These are phyloP conservation scores for Mayetiola destructor DNA, from an alignment of 2,888 invertebrate genomes.

Conservation along the genomic window DNA sequence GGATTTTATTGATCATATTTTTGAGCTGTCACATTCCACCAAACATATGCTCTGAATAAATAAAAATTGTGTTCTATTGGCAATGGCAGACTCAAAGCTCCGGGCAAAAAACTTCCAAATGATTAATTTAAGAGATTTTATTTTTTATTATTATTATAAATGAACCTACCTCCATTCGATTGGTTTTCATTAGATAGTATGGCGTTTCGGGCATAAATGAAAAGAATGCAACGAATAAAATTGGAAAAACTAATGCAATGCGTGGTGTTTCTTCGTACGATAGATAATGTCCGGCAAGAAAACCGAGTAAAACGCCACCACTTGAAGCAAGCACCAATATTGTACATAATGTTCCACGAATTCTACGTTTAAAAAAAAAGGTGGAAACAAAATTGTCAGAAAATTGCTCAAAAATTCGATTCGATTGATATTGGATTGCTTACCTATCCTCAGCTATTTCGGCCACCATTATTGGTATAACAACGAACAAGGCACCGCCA, in stretches of 20 bases:
- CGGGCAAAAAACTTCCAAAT: background rate
- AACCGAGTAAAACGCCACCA: conserved; percentile 24
- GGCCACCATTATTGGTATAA: conserved; percentile 29
- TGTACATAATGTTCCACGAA: conserved; percentile 31
- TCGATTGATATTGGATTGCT: background rate
- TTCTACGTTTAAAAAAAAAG: conserved; percentile 20
- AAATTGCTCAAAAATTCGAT: background rate
- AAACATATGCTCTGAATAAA: background rate
- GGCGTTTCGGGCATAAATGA: conserved; percentile 13
- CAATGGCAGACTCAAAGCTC: no score
- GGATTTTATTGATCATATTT: no score
- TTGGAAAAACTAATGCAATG: background rate
- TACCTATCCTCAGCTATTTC: conserved; percentile 30
- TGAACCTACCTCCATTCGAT: conserved; percentile 17
- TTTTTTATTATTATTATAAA: no score
- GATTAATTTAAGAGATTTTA: background rate
- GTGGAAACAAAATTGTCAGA: background rate
- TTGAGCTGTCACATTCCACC: no score
- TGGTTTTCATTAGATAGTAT: background rate
- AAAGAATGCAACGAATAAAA: conserved; percentile 5
- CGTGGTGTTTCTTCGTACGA: background rate
- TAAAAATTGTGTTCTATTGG: background rate
- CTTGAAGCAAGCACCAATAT: conserved; percentile 29
- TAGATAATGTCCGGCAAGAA: background rate
- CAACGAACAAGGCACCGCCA: conserved; percentile 26